A percentile compares a stretch with the other conserved stretches of the same genome.
Evolutionary conservation across 2,888 invertebrate genomes (phyloP).

Genomic region (Vesta saturnalis): DNA sequence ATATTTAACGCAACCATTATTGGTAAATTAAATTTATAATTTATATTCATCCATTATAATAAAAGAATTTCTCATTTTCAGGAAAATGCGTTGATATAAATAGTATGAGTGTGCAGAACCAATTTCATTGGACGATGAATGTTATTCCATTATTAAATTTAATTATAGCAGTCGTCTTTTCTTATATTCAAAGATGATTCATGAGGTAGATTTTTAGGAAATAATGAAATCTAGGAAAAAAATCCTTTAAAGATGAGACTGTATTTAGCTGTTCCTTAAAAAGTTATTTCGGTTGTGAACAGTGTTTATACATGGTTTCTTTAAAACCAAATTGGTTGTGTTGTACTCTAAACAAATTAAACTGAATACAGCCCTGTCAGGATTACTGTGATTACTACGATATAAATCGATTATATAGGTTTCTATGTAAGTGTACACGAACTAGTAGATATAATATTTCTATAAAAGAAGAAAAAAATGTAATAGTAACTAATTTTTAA

Average conservation of each 20-base stretch:
- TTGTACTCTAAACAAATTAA: constrained; percentile 45
- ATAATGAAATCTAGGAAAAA: constrained; percentile 38
- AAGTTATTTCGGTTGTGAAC: constrained; percentile 37
- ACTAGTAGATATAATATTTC: constrained; percentile 27
- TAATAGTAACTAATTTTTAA: constrained; percentile 21
- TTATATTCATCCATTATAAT: constrained; percentile 1
- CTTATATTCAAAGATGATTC: constrained; percentile 37
- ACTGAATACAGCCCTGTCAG: constrained; percentile 51
- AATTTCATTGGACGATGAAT: constrained; percentile 35
- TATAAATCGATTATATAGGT: constrained; percentile 44
- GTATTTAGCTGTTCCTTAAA: constrained; percentile 38
- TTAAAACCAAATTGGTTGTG: constrained; percentile 37
- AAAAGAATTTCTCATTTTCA: constrained; percentile 53
- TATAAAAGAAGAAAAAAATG: constrained; percentile 20
- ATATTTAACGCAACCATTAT: constrained; percentile 77
- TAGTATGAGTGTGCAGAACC: constrained; percentile 51
- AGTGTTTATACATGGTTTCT: constrained; percentile 25
- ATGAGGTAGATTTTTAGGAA: constrained; percentile 33
- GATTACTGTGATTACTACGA: constrained; percentile 57
- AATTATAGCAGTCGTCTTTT: constrained; percentile 32
- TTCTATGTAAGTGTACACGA: constrained; percentile 35
- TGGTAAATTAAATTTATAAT: constrained; percentile 63
- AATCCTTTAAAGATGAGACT: constrained; percentile 41
- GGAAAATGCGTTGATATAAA: constrained; percentile 71
- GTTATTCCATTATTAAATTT: constrained; percentile 30